Evolutionary conservation across 2,113 vertebrate genomes (phyloP).

Genomic region (Gobio gobio): DNA sequence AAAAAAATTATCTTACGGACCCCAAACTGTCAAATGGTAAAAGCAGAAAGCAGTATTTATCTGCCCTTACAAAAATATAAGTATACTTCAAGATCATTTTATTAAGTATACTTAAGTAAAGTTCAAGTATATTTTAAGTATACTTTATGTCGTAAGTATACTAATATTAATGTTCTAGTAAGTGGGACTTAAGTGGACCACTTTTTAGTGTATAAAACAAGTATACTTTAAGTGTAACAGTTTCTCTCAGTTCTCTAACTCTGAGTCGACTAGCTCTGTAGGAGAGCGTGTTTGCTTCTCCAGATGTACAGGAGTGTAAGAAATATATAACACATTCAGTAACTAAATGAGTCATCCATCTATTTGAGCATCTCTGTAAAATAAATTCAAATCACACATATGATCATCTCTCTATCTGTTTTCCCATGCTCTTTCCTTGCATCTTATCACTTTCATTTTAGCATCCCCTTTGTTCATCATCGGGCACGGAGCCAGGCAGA

Average conservation of each 20-base stretch:
- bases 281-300: constrained; percentile 11
- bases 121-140: too few relatives aligned
- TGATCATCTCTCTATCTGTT: constrained; percentile 50
- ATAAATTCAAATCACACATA: constrained; percentile 23
- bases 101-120: too few relatives aligned
- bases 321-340: constrained; percentile 7
- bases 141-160: too few relatives aligned
- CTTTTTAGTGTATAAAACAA: too few relatives aligned
- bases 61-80: too few relatives aligned
- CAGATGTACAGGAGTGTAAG: background rate
- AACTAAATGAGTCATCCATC: background rate
- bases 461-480: constrained; percentile 34
- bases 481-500: background rate
- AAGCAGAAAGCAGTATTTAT: too few relatives aligned
- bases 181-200: too few relatives aligned
- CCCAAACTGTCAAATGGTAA: too few relatives aligned
- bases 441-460: constrained; percentile 24
- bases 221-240: too few relatives aligned
- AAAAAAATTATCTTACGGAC: too few relatives aligned
- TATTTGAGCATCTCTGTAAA: constrained; percentile 34
- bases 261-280: constrained; percentile 45
- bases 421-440: constrained; percentile 17
- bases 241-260: constrained; percentile 30
- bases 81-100: too few relatives aligned
- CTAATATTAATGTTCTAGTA: too few relatives aligned